Base-by-base conservation (phyloP, 2,888 invertebrate species). In the Drosophila mimetica region DNA sequence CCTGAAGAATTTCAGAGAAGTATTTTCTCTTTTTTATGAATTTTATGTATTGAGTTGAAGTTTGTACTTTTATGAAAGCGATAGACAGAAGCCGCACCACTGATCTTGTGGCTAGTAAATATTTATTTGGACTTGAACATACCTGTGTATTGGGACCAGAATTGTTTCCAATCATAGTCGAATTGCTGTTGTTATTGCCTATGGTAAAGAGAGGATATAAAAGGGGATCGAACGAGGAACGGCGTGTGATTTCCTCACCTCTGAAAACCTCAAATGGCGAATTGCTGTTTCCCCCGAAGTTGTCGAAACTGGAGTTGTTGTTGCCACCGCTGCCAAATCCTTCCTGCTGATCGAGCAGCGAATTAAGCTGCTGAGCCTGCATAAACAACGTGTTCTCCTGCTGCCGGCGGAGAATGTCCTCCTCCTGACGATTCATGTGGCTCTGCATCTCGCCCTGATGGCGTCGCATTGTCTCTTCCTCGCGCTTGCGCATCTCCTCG, bases 331-430 rank as follows among this genome's bases (percentile, higher is more conserved):
- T 77, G 5, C 79, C 81, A 30, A 84, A 89, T 66, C 88, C 80
- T 86, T 96, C 95, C 90, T 95, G 95, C 79, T 95, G 95, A 83
- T 96, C 95, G 65, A 96, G 91, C 92, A 96, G 92, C 1, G 94
- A 93, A 86, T 93, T 94, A 39, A 94, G 88, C 65, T 94, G 93
- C 83, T 94, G 94, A 1, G 94, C 94, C 93, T 97, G 97, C 93
- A 96, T 96, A 82, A 97, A 97, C 70, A 97, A 92, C 77, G 94
- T 96, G 92, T 97, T 97, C 92, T 97, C 97, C 91, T 97, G 96
- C 90, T 97, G 97, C 16, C 97, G 93, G 76, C 97, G 94, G 53
- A 96, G 94, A 90, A 97, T 93, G 91, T 97, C 97, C 90, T 97
- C 97, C 90, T 97, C 96, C 92, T 96, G 96, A 53, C 94, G 93